Percentiles rank a stretch among this genome's conserved stretches.
Conservation (phyloP, 2,888 invertebrate species). For the Dermolepida albohirtum region DNA sequence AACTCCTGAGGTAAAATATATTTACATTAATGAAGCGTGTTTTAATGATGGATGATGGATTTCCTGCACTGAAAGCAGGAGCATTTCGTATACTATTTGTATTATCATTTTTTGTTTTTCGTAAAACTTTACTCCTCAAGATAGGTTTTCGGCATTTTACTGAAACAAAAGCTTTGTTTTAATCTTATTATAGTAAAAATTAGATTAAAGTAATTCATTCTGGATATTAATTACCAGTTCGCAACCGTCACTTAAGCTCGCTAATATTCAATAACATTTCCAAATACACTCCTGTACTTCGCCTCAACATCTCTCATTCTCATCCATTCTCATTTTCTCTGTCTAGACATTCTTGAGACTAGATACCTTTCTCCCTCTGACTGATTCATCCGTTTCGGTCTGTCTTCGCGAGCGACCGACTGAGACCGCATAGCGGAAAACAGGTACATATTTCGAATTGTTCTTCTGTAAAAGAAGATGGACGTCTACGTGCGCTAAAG, state of each 20-base stretch:
- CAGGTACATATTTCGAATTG: slow-evolving; percentile 37
- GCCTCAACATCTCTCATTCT: slow-evolving; percentile 11
- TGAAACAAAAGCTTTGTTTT: no score
- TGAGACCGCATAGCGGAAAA: slow-evolving; percentile 35
- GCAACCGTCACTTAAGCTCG: no score
- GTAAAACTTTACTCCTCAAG: no score
- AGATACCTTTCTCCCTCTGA: slow-evolving; percentile 43
- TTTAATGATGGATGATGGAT: no score
- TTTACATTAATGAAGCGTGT: background rate
- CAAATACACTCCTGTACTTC: slow-evolving; percentile 14
- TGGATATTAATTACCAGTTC: no score
- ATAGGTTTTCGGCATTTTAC: no score
- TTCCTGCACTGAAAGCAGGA: no score
- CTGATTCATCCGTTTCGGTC: slow-evolving; percentile 16
- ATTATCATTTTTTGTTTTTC: no score
- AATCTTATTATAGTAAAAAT: no score
- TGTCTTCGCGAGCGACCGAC: slow-evolving; percentile 20
- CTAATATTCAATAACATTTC: background rate
- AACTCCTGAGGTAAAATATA: slow-evolving; percentile 81
- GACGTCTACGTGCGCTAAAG: background rate
- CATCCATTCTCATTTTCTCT: slow-evolving; percentile 49
- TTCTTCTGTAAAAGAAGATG: slow-evolving; percentile 14
- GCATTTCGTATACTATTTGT: no score
- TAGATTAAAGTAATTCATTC: no score
- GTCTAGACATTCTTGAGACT: slow-evolving; percentile 61